A percentile compares a stretch with the other conserved stretches of the same genome.
These are phyloP conservation scores for Patella caerulea DNA, from an alignment of 2,888 invertebrate genomes.

Conservation along the genomic window DNA sequence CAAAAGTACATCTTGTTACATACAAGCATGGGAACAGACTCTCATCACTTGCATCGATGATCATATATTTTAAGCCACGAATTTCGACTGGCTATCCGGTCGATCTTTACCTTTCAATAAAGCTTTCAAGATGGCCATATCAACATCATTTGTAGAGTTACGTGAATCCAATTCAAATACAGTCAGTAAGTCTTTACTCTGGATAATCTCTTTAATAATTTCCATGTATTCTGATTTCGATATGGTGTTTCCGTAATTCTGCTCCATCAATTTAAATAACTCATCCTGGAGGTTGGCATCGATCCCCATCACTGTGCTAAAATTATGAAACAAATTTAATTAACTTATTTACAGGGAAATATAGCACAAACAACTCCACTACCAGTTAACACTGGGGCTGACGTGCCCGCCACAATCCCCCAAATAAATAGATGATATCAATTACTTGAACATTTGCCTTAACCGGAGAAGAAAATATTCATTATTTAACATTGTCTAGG, in stretches of 20 bases:
- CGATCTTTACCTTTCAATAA: conserved; percentile 70
- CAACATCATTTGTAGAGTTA: conserved; percentile 61
- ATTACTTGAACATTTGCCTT: no score
- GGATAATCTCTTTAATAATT: conserved; percentile 54
- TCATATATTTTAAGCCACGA: no score
- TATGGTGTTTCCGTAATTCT: conserved; percentile 48
- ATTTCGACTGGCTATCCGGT: not conserved
- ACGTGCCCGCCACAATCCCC: no score
- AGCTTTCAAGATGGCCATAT: conserved; percentile 69
- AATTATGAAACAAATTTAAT: not conserved
- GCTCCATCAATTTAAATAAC: conserved; percentile 49
- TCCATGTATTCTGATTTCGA: conserved; percentile 36
- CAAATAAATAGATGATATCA: no score
- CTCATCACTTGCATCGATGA: no score
- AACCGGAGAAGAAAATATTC: no score
- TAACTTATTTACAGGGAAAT: no score
- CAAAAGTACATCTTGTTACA: no score
- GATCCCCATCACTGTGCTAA: conserved; percentile 21
- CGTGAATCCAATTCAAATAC: conserved; percentile 64
- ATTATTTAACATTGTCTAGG: no score
- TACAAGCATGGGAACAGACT: no score
- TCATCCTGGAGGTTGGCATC: conserved; percentile 39
- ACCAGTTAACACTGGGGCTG: no score
- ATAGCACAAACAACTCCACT: no score
- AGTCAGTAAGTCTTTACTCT: conserved; percentile 59